Evolutionary conservation across 2,113 vertebrate genomes (phyloP).

Genomic region (western clawed frog (Xenopus tropicalis)): DNA sequence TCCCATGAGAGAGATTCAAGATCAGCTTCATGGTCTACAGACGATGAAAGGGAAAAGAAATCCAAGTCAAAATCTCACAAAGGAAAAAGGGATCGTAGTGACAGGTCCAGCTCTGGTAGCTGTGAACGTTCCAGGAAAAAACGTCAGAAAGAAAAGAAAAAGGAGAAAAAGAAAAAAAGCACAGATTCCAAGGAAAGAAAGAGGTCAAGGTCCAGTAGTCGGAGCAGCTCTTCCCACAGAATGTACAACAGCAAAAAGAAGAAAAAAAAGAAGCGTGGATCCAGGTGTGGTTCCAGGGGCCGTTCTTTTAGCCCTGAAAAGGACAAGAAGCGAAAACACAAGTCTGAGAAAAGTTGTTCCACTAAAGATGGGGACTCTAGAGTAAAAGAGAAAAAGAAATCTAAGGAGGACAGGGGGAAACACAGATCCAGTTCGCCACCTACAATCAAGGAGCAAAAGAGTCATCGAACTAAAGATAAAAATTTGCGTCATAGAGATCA

Average conservation of each 20-base stretch:
- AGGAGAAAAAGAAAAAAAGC: slow-evolving; percentile 57
- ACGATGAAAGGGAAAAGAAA: slow-evolving; percentile 53
- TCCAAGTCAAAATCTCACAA: slow-evolving; percentile 51
- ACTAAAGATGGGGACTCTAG: slow-evolving; percentile 55
- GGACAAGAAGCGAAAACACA: slow-evolving; percentile 60
- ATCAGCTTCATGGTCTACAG: slow-evolving; percentile 55
- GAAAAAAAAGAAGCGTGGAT: slow-evolving; percentile 58
- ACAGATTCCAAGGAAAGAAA: slow-evolving; percentile 64
- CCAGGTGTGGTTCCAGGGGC: slow-evolving; percentile 54
- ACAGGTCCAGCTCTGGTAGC: slow-evolving; percentile 61
- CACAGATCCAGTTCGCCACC: slow-evolving; percentile 52
- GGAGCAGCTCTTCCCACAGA: slow-evolving; percentile 61
- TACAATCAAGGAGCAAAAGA: slow-evolving; percentile 52
- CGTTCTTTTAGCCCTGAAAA: slow-evolving; percentile 71
- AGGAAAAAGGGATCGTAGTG: slow-evolving; percentile 59
- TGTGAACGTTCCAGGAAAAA: slow-evolving; percentile 62
- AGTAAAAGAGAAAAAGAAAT: slow-evolving; percentile 59
- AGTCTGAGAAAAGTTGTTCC: slow-evolving; percentile 51
- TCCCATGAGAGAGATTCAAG: slow-evolving; percentile 61
- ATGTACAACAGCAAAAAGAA: slow-evolving; percentile 56
- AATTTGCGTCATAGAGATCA: slow-evolving; percentile 38
- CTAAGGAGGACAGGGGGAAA: slow-evolving; percentile 66
- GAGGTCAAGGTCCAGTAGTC: slow-evolving; percentile 66
- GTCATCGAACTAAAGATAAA: slow-evolving; percentile 60
- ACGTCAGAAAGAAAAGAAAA: slow-evolving; percentile 55